Evolutionary conservation across 35 echinoderm and acorn worm species (phyloP).

Genomic region (Stichopus chloronotus): DNA sequence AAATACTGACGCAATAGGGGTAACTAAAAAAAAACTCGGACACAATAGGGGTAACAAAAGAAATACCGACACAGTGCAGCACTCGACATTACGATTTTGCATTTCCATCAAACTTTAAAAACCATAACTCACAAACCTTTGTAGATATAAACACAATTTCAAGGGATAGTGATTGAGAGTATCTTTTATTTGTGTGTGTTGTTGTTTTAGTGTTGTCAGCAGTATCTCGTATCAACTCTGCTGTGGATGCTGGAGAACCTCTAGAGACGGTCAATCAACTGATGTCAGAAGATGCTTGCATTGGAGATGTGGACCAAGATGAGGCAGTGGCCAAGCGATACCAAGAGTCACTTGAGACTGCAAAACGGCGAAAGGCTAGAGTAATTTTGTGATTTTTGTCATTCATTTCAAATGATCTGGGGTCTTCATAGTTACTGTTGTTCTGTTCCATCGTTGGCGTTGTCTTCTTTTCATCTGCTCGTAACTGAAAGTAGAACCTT

Average conservation of each 20-base stretch:
- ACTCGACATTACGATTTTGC: no score
- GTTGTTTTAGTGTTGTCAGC: conserved; percentile 72
- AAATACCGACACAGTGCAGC: no score
- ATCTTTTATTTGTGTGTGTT: background rate
- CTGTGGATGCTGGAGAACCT: conserved; percentile 77
- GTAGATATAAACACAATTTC: no score
- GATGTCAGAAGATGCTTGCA: conserved; percentile 60
- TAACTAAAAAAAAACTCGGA: no score
- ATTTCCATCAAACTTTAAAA: no score
- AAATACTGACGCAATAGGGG: no score
- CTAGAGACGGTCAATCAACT: conserved; percentile 67
- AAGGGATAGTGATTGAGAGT: no score
- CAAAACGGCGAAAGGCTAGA: conserved; percentile 77
- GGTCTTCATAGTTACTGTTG: background rate
- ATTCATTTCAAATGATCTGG: conserved; percentile 24
- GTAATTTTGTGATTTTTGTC: conserved; percentile 61
- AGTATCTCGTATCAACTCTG: conserved; percentile 87
- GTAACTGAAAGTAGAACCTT: no score
- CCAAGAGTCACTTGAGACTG: conserved; percentile 68
- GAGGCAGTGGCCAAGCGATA: conserved; percentile 73
- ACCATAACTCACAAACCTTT: no score
- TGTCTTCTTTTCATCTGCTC: background rate
- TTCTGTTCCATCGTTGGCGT: background rate
- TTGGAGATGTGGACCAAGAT: conserved; percentile 80
- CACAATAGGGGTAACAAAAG: no score